Conservation (phyloP, 2,113 vertebrate species). For the Odobenus rosmarus region DNA sequence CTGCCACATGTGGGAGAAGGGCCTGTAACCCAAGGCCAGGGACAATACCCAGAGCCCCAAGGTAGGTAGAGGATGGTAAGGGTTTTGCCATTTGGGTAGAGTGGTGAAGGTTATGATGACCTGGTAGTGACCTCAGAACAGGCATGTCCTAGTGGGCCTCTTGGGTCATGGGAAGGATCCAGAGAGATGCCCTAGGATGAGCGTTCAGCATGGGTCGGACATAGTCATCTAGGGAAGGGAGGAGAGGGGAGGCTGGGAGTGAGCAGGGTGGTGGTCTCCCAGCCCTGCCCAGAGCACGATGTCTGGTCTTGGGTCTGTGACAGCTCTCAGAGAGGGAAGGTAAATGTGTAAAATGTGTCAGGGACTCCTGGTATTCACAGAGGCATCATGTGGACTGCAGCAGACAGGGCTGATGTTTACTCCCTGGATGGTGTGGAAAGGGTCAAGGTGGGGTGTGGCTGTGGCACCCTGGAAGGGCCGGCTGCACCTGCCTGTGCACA, state of each 20-base stretch:
- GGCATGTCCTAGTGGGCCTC: background rate
- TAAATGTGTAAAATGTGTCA: background rate
- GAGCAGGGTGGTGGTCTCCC: background rate
- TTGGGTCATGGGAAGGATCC: background rate
- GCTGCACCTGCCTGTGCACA: background rate
- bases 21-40: background rate
- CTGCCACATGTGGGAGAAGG: background rate
- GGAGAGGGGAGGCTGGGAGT: accelerated
- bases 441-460: background rate
- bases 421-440: background rate
- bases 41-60: background rate
- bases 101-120: background rate
- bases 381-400: background rate
- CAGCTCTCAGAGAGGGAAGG: background rate
- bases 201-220: too few species aligned
- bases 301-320: background rate
- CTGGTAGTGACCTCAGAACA: background rate
- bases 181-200: background rate
- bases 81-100: background rate
- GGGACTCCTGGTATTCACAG: background rate
- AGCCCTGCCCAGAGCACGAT: background rate
- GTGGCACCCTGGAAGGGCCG: background rate
- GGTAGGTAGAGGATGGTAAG: background rate
- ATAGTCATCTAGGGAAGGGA: background rate
- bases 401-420: background rate